phyloP scores from a whole-genome alignment of 1,140 invertebrate species.

The Drosophila burlai region DNA sequence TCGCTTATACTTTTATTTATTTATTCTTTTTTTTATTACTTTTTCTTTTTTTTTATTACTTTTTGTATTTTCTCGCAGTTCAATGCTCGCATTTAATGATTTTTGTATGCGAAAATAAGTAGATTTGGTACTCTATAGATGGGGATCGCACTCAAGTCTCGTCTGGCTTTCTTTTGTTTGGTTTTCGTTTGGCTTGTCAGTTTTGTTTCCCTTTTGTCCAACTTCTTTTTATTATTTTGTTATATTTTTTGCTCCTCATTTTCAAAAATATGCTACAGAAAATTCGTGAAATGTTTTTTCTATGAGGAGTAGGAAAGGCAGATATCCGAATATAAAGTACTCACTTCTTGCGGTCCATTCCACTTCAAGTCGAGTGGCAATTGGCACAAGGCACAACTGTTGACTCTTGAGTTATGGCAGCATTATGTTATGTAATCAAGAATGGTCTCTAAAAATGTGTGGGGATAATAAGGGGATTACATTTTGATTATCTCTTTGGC shows the following conservation, averaged over 20 bases:
- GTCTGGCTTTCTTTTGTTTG: constrained; percentile 78
- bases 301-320: constrained; percentile 32
- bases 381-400: constrained; percentile 45
- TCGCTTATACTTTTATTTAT: constrained; percentile 18
- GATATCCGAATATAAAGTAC: constrained; percentile 10
- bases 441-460: constrained; percentile 21
- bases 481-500: constrained; percentile 13
- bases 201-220: constrained; percentile 13
- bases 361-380: constrained; percentile 63
- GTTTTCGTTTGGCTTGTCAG: constrained; percentile 9
- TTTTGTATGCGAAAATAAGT: constrained; percentile 83
- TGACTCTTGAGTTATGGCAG: constrained; percentile 12
- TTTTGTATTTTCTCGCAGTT: constrained; percentile 36
- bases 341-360: constrained; percentile 51
- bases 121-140: constrained; percentile 70
- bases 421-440: constrained; percentile 69
- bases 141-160: constrained; percentile 61
- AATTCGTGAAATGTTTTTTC: constrained; percentile 61
- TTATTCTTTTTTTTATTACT: constrained; percentile 5
- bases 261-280: constrained; percentile 24
- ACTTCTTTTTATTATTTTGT: constrained; percentile 2
- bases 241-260: not conserved
- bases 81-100: constrained; percentile 82
- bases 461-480: constrained; percentile 20
- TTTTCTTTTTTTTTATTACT: not conserved